These are phyloP conservation scores for Condylura cristata DNA, from an alignment of 2,113 vertebrate species.

Conservation along the genomic window DNA sequence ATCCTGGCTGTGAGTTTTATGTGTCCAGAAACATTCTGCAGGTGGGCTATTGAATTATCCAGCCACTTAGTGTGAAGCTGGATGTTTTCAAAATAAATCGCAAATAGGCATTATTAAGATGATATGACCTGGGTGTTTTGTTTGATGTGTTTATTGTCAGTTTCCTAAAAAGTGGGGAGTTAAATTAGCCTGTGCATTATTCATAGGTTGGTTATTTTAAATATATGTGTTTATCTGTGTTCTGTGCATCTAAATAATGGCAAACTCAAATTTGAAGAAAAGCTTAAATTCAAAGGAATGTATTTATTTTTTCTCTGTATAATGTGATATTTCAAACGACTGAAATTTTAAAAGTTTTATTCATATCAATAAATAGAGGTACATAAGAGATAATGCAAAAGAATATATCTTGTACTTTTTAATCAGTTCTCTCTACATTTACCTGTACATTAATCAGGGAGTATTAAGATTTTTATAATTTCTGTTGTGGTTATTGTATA, in stretches of 20 bases:
- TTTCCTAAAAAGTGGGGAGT: neutral
- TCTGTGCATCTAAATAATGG: neutral
- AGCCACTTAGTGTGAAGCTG: neutral
- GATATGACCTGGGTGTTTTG: neutral
- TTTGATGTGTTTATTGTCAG: conserved; percentile 22
- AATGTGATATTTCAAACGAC: neutral
- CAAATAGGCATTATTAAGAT: conserved; percentile 36
- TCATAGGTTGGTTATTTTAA: neutral
- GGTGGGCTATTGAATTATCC: conserved; percentile 51
- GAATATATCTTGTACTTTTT: neutral
- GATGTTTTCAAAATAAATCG: conserved; percentile 41
- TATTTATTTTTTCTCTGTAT: neutral
- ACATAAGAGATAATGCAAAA: neutral
- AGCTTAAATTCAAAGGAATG: neutral
- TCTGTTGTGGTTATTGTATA: neutral
- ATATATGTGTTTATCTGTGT: neutral
- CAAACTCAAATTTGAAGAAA: neutral
- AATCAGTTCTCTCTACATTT: neutral
- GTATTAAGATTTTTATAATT: neutral
- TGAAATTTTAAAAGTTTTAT: conserved; percentile 23
- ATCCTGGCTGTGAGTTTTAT: conserved; percentile 57
- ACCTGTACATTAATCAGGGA: neutral
- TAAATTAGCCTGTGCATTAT: neutral
- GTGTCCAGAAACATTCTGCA: conserved; percentile 26
- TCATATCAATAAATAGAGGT: neutral